These are phyloP conservation scores for Eulemur rubriventer DNA, from an alignment of 2,797 vertebrate species.

Conservation along the genomic window DNA sequence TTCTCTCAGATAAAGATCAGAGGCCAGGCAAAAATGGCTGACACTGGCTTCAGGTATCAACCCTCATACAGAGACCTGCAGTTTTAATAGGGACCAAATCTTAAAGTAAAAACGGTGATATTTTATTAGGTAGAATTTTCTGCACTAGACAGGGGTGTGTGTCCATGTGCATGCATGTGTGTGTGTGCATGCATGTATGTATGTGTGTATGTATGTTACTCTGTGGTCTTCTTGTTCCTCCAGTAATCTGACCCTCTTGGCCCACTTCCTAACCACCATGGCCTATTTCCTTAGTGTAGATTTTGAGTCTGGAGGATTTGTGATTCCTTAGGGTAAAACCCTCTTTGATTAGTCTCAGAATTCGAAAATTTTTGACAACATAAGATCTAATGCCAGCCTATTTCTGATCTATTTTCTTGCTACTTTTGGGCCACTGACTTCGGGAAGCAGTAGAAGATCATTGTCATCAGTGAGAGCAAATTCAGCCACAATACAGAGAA, in stretches of 20 bases:
- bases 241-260: neutral
- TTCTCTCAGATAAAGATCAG: neutral
- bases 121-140: neutral
- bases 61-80: neutral
- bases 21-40: neutral
- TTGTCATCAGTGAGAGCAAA: neutral
- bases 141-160: neutral
- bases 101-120: neutral
- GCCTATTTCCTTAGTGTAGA: neutral
- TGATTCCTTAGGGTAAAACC: neutral
- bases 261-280: neutral
- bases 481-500: neutral
- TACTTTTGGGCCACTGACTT: neutral
- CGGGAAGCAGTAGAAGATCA: neutral
- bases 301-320: neutral
- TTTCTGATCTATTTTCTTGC: neutral
- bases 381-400: neutral
- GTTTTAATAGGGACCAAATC: conserved; percentile 6
- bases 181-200: neutral
- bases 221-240: neutral
- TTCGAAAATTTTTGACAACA: conserved; percentile 2
- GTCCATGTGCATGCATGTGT: neutral
- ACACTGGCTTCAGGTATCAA: neutral
- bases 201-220: neutral
- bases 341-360: conserved; percentile 22